Evolutionary conservation across 2,888 invertebrate genomes (phyloP), one percentile per base, ranked within the genome.

Genomic region (Meiosimyza platycephala): DNA sequence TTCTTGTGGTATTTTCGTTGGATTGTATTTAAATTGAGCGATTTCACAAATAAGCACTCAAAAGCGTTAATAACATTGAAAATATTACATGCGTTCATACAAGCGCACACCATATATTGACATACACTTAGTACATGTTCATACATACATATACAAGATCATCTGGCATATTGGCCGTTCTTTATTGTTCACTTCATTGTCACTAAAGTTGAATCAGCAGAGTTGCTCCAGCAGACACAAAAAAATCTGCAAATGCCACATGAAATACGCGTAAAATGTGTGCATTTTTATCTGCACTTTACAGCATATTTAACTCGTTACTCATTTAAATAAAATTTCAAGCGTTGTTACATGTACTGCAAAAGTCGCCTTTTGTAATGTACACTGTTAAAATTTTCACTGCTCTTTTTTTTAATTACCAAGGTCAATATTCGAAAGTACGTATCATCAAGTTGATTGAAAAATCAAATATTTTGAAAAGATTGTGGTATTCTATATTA

Each of bases 251-350:
- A 47, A 63, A n/a, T 48, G 62, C 13, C 40, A 40, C 1, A 40
- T 40, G 40, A 55, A 54, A 15, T 50, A 22, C 22, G 15, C 60
- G 62, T 51, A 40, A 57, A 48, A 40, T 55, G 67, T 75, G 59
- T 59, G 73, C 74, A 79, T 76, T 86, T 40, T 40, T 85, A 85
- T 85, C 86, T 83, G 84, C 82, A 83, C 81, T 85, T 85, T 85
- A 85, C 86, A 85, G 83, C 83, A 82, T 85, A 84, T 84, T 85
- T 85, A 83, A 9, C 85, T 85, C 40, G 40, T 40, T 40, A 40
- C 40, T 83, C 83, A 82, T 75, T 77, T 82, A 82, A 84, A 84
- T 82, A 82, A 83, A 84, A 80, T 82, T 84, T 82, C 82, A 84
- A 83, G 82, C 78, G 83, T 82, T 83, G 81, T 83, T 74, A 73